Evolutionary conservation across 2,113 vertebrate species (phyloP).

Genomic region (Balaeniceps rex): DNA sequence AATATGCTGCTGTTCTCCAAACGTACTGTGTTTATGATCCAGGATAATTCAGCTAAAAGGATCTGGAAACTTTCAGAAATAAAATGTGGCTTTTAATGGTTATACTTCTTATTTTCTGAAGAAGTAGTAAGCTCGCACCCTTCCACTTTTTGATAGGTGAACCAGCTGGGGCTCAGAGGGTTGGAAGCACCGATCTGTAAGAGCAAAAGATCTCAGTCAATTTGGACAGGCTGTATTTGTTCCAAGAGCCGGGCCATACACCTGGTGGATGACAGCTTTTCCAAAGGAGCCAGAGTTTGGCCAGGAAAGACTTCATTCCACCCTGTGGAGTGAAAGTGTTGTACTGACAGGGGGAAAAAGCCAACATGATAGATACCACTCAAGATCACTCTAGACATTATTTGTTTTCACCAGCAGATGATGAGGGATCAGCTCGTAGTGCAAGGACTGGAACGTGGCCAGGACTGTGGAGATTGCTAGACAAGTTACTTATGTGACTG

Average conservation of each 20-base stretch:
- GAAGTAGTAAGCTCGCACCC: background rate
- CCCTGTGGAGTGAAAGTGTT: background rate
- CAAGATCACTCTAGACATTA: background rate
- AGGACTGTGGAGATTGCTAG: background rate
- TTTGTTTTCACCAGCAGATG: background rate
- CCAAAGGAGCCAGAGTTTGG: background rate
- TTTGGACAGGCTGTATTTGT: background rate
- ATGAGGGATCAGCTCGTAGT: background rate
- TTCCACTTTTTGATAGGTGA: background rate
- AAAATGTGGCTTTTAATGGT: background rate
- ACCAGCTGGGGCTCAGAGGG: background rate
- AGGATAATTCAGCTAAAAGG: background rate
- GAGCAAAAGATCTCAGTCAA: background rate
- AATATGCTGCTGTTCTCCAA: background rate
- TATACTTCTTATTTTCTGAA: background rate
- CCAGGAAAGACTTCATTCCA: background rate
- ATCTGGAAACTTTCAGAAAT: conserved; percentile 5
- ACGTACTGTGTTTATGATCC: background rate
- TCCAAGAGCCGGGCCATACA: background rate
- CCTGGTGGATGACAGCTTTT: background rate
- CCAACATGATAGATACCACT: background rate
- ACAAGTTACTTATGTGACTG: background rate
- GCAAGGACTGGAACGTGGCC: background rate
- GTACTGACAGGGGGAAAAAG: background rate
- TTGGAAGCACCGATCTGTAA: background rate